Conservation (phyloP, 2,113 vertebrate genomes). For the Struthidea cinerea region DNA sequence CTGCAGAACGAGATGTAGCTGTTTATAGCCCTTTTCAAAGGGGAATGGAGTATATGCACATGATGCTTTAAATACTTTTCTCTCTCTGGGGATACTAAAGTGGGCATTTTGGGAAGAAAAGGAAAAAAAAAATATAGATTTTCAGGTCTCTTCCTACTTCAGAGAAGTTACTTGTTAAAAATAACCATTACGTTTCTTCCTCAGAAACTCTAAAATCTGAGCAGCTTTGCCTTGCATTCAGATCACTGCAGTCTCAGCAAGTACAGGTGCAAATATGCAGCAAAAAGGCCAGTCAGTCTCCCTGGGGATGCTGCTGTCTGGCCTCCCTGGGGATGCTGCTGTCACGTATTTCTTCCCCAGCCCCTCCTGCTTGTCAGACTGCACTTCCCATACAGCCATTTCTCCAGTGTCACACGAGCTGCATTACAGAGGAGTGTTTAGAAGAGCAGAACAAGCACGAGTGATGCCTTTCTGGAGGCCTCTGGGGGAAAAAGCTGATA, state of each 20-base stretch:
- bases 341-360: neutral
- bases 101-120: neutral
- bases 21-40: neutral
- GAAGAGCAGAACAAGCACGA: neutral
- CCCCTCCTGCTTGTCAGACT: neutral
- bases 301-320: neutral
- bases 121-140: neutral
- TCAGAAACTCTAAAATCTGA: neutral
- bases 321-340: neutral
- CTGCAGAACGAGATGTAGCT: neutral
- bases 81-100: neutral
- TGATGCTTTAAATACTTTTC: neutral
- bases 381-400: neutral
- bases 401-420: accelerated
- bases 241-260: neutral
- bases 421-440: neutral
- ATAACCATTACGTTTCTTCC: neutral
- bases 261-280: neutral
- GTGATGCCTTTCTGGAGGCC: neutral
- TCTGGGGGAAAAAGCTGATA: neutral
- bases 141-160: neutral
- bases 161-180: neutral
- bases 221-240: neutral
- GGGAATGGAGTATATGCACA: neutral
- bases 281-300: neutral